Conservation (phyloP, 2,113 vertebrate genomes). For the Cygnus buccinator region DNA sequence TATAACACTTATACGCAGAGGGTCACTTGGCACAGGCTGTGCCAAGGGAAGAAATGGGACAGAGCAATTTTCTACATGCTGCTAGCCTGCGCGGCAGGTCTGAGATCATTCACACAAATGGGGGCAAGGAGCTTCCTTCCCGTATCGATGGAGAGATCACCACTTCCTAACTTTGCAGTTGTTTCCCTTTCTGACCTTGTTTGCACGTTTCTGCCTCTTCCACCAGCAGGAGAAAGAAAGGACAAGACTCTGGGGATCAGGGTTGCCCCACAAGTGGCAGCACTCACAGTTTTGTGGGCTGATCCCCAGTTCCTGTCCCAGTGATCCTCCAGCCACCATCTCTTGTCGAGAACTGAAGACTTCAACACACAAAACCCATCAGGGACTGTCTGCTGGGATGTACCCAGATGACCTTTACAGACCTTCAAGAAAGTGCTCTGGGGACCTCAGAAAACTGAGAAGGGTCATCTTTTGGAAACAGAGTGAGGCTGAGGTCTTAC, state of each 20-base stretch:
- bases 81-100: conserved; percentile 30
- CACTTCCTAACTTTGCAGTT: background rate
- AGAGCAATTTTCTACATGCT: conserved; percentile 41
- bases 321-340: background rate
- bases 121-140: background rate
- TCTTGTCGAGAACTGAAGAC: background rate
- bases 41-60: conserved; percentile 38
- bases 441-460: accelerated
- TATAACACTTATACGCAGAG: conserved; percentile 65
- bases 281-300: background rate
- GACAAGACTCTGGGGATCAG: background rate
- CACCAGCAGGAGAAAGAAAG: background rate
- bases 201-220: background rate
- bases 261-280: background rate
- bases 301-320: background rate
- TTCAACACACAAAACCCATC: background rate
- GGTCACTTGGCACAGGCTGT: conserved; percentile 15
- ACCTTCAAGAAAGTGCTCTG: background rate
- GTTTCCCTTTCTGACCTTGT: background rate
- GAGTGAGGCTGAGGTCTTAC: background rate
- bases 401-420: background rate
- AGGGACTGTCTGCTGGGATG: background rate
- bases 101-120: conserved; percentile 52
- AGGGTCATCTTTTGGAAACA: background rate
- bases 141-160: background rate